phyloP scores from a whole-genome alignment of 2,113 vertebrate species.

The Nematolebias whitei region DNA sequence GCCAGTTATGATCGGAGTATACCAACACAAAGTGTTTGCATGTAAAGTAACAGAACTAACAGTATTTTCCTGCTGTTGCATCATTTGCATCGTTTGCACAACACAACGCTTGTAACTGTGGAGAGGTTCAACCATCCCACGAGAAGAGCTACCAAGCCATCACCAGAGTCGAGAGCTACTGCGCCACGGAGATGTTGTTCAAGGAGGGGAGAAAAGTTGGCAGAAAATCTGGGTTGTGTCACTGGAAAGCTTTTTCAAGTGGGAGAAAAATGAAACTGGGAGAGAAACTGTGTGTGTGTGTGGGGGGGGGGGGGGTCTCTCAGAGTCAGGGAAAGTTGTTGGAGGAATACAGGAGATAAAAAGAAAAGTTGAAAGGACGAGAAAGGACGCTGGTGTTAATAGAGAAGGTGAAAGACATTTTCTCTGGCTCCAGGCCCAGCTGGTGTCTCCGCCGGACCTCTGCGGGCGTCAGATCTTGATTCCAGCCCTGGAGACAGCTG shows the following conservation, averaged over 20 bases:
- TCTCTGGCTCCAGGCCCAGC: conserved; percentile 75
- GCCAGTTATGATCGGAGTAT: too few relatives aligned
- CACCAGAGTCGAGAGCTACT: conserved; percentile 72
- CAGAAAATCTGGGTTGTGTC: conserved; percentile 70
- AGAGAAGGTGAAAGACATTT: conserved; percentile 65
- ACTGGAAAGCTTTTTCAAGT: conserved; percentile 71
- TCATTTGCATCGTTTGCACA: conserved; percentile 31
- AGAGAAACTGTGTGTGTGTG: too few relatives aligned
- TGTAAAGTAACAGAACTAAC: conserved; percentile 19
- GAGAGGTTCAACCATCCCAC: conserved; percentile 65
- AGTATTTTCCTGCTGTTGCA: conserved; percentile 32
- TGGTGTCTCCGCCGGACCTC: conserved; percentile 69
- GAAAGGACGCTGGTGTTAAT: conserved; percentile 46
- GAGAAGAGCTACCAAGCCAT: conserved; percentile 73
- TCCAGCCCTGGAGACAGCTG: conserved; percentile 81
- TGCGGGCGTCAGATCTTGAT: conserved; percentile 77
- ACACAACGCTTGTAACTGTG: conserved; percentile 52
- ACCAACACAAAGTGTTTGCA: conserved; percentile 1
- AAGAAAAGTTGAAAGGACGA: conserved; percentile 19
- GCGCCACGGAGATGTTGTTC: conserved; percentile 68
- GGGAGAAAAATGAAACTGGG: conserved; percentile 57
- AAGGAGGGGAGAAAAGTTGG: conserved; percentile 73
- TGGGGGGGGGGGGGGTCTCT: conserved; percentile 17
- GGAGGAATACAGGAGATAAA: conserved; percentile 32
- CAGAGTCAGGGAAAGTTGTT: conserved; percentile 11